Base-by-base conservation (phyloP, 2,113 vertebrate genomes). In the Gobius niger region DNA sequence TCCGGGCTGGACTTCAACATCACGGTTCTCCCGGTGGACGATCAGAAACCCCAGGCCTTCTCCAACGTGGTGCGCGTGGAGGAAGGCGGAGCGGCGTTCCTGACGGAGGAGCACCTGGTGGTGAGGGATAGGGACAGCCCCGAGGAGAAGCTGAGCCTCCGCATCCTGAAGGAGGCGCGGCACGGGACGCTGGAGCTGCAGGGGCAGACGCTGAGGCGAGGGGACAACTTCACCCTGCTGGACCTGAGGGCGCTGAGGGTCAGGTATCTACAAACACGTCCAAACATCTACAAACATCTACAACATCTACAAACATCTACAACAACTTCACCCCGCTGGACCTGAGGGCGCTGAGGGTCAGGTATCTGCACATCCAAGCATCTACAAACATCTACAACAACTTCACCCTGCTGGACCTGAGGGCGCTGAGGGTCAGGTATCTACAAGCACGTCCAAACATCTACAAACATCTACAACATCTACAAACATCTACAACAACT, bases 11-110 rank as follows among this genome's bases (percentile, higher is more conserved):
- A 85, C 66, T 94, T 94, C 67, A 93, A 93, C 68, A 91, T 94
- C 80, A 93, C 89, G 18, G 72, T 93, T 40, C 77, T 75, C 12
- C 90, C 92, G 0, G 91, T 93, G 83, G 91, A 94, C 80, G 88
- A 94, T 81, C 90, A 92, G 78, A 54, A 79, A 0, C 91, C 7
- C 61, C 82, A 94, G 93, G 90, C 91, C 57, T 94, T 92, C 82
- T 92, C 85, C 63, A 91, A 92, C 85, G 72, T 90, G 19, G 80
- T 94, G 52, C 90, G 82, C 56, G 87, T 88, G 68, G 92, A 94
- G 70, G 90, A 92, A 75, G 91, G 86, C 0, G 76, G 84, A 1
- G 75, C 41, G 0, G 85, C 70, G 73, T 91, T 94, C 2, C 50
- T 93, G 61, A 92, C 86, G 0, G 85, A 83, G 71, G 89, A 92